Evolutionary conservation across 2,797 vertebrate species (phyloP).

Genomic region (Myiotriccus ornatus): DNA sequence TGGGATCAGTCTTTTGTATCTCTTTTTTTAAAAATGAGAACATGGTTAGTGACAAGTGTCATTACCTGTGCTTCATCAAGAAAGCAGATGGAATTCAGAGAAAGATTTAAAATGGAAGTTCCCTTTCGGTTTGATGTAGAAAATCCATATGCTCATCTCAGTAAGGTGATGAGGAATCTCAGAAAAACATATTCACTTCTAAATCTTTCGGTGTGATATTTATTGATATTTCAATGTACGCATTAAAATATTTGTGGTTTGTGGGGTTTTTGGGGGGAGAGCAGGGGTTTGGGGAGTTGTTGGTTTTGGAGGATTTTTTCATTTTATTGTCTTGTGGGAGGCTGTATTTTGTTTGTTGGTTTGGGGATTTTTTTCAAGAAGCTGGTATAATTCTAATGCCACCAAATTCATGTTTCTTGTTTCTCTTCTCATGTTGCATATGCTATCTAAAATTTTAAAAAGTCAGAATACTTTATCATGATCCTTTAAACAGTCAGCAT

Average conservation of each 20-base stretch:
- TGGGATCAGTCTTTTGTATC: neutral
- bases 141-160: constrained; percentile 76
- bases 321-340: neutral
- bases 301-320: neutral
- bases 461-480: neutral
- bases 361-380: neutral
- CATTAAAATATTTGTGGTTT: neutral
- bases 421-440: neutral
- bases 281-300: too few species aligned
- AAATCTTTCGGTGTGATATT: neutral
- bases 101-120: constrained; percentile 75
- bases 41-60: neutral
- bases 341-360: too few species aligned
- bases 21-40: neutral
- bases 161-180: constrained; percentile 72
- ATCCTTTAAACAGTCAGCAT: neutral
- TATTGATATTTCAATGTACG: neutral
- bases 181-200: neutral
- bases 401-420: neutral
- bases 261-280: accelerated
- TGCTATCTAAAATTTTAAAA: neutral
- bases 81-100: constrained; percentile 82
- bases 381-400: neutral
- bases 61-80: constrained; percentile 27
- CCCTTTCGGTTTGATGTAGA: constrained; percentile 74